Conservation (phyloP, 37 sponge, comb jelly and placozoan species). For the Petrosia ficiformis region DNA sequence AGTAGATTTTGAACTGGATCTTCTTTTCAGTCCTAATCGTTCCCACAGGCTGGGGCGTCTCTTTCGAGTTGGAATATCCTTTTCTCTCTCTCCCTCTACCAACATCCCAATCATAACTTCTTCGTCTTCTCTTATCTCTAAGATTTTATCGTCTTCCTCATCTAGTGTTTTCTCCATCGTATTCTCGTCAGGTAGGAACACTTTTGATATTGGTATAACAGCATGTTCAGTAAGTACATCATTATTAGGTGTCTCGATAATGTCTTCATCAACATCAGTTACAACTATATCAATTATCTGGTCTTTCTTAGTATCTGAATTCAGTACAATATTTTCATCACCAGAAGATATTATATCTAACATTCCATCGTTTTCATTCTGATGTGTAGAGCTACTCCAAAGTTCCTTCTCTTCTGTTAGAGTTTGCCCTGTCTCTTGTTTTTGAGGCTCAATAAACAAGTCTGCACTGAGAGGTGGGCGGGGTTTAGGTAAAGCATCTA, state of each 20-base stretch:
- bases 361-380: neutral
- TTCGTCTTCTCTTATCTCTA: neutral
- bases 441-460: constrained; percentile 26
- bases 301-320: constrained; percentile 4
- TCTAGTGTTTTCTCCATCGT: neutral
- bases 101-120: neutral
- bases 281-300: neutral
- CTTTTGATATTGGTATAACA: neutral
- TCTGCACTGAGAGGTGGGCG: constrained; percentile 23
- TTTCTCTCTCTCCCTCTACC: neutral
- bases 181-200: neutral
- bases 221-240: neutral
- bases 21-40: neutral
- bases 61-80: neutral
- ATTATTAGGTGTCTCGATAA: neutral
- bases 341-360: neutral
- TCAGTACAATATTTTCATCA: neutral
- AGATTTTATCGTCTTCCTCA: neutral
- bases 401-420: neutral
- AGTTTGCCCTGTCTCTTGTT: neutral
- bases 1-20: neutral
- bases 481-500: too few relatives aligned
- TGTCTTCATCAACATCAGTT: neutral
- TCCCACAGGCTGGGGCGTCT: neutral
- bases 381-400: too few relatives aligned